phyloP scores from a whole-genome alignment of 2,113 vertebrate genomes.

The Ammodytes dubius region DNA sequence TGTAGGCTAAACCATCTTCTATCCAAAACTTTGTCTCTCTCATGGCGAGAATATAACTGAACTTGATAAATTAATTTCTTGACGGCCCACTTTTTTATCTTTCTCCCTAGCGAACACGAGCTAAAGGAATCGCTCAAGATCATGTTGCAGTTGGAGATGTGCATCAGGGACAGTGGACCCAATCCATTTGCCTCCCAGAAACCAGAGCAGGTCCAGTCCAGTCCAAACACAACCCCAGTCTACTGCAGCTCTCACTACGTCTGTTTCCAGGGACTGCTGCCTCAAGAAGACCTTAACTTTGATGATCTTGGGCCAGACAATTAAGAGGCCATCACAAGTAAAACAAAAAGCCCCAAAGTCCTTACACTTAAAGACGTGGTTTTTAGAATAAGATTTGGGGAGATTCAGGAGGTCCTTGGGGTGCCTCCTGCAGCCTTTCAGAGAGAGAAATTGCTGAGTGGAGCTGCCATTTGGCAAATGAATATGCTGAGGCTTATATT shows the following conservation, averaged over 20 bases:
- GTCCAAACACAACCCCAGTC: slow-evolving; percentile 90
- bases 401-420: not conserved
- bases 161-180: slow-evolving; percentile 83
- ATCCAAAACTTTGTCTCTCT: slow-evolving; percentile 1
- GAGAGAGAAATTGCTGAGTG: not conserved
- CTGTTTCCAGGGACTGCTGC: slow-evolving; percentile 84
- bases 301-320: slow-evolving; percentile 62
- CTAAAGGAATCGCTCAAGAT: slow-evolving; percentile 90
- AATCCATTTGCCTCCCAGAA: slow-evolving; percentile 92
- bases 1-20: slow-evolving; percentile 24
- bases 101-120: slow-evolving; percentile 88
- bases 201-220: slow-evolving; percentile 91
- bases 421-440: not conserved
- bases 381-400: slow-evolving; percentile 1
- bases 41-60: not conserved
- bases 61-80: not conserved
- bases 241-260: slow-evolving; percentile 91
- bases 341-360: not conserved
- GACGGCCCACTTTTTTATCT: not conserved
- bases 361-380: not conserved
- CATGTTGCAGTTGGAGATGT: slow-evolving; percentile 88
- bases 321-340: not conserved
- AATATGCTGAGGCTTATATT: not conserved
- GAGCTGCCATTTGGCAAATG: not conserved
- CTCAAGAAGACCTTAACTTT: slow-evolving; percentile 69